Evolutionary conservation across 2,888 invertebrate species (phyloP).

Genomic region (Masnerella sp.): DNA sequence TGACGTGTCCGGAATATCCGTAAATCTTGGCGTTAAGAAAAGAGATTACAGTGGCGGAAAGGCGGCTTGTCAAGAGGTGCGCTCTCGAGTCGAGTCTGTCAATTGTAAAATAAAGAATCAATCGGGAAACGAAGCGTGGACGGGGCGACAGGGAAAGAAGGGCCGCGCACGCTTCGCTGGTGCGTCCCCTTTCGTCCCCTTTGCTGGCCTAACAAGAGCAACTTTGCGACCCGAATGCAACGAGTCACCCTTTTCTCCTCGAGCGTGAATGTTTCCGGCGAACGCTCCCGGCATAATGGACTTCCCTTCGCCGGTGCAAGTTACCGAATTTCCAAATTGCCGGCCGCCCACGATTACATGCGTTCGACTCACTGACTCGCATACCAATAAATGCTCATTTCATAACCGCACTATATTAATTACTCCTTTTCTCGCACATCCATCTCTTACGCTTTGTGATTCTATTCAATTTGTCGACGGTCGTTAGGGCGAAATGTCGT

Average conservation of each 20-base stretch:
- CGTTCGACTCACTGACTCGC: slow-evolving; percentile 55
- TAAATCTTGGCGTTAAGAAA: slow-evolving; percentile 14
- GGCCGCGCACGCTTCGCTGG: slow-evolving; percentile 72
- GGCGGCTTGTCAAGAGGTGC: slow-evolving; percentile 19
- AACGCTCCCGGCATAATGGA: slow-evolving; percentile 62
- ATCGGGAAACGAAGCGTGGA: slow-evolving; percentile 77
- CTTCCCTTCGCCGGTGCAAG: slow-evolving; percentile 60
- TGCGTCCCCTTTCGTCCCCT: slow-evolving; percentile 72
- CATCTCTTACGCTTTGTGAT: too few species aligned
- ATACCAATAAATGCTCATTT: slow-evolving; percentile 53
- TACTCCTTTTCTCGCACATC: slow-evolving; percentile 24
- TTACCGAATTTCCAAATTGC: slow-evolving; percentile 59
- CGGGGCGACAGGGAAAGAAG: slow-evolving; percentile 63
- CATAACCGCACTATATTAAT: slow-evolving; percentile 41
- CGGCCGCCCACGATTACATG: slow-evolving; percentile 53
- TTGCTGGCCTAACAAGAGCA: slow-evolving; percentile 74
- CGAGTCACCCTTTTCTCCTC: slow-evolving; percentile 64
- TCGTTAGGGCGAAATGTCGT: too few species aligned
- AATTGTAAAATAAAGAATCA: slow-evolving; percentile 78
- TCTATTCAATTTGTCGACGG: too few species aligned
- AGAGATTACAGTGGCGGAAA: neutral
- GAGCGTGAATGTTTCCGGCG: slow-evolving; percentile 67
- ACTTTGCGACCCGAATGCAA: slow-evolving; percentile 69
- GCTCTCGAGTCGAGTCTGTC: slow-evolving; percentile 52
- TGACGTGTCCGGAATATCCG: too few species aligned